Base-by-base conservation (phyloP, 2,797 vertebrate species). In the Labeo calbasu region DNA sequence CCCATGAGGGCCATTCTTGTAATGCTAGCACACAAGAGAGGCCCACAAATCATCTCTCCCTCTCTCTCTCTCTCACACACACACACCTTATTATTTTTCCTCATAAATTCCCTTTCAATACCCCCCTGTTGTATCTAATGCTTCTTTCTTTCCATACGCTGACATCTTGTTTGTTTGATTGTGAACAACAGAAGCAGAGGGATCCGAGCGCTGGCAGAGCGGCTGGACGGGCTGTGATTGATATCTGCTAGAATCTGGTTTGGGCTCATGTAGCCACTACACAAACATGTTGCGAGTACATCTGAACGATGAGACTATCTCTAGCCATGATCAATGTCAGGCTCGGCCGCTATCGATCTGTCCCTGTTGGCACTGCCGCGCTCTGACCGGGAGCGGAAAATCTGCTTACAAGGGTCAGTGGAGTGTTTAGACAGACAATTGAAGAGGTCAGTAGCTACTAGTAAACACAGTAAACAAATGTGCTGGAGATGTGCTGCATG, bases 1-100 rank as follows among this genome's bases (percentile, higher is more conserved):
- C 94, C 95, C 95, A 93, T 89, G 95, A 95, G 94, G 91, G 89
- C 92, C 93, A 92, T 96, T 95, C 92, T 91, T 92, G 93, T 95
- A 94, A 95, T 89, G 92, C 93, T 92, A 93, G 92, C 88, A 90
- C 90, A 88, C 91, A 90, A 90, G 91, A 94, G 92, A 94, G 91
- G 92, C 89, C 89, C 91, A 93, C 94, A 94, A 95, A 95, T 95
- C 93, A 94, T 92, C 87, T 91, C 90, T 88, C 89, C 84, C 80
- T 80, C 81, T 70, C 81, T 59, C 69, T 71, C 48, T 46, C 21
- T 68, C 83, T 23, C 36, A 40, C 55, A 63, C 55, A 48, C 19
- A 65, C 82, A 61, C 77, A 51, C 46, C 61, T 21, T 73, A 63
- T 79, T 68, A 57, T 72, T 51, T 78, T 53, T 70, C 25, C 23